A percentile compares a stretch with the other conserved stretches of the same genome.
Conservation (phyloP, 92 coral and sea anemone species). For the Epizoanthus illoricatus region DNA sequence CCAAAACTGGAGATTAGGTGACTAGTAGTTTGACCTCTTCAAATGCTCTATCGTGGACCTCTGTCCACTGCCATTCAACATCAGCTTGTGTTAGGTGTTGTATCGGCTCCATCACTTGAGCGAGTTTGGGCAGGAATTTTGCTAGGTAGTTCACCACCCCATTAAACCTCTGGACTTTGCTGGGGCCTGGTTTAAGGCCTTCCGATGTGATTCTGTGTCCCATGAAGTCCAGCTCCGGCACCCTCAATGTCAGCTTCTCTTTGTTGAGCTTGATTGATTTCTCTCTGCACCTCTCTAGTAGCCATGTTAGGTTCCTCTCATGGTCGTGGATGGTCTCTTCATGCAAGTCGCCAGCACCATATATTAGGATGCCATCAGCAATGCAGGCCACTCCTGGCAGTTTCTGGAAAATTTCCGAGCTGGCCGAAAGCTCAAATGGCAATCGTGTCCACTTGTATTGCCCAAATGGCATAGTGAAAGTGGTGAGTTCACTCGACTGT, state of each 20-base stretch:
- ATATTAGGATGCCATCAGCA: slow-evolving; percentile 19
- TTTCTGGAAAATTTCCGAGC: slow-evolving; percentile 24
- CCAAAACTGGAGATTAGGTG: slow-evolving; percentile 43
- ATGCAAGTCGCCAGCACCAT: slow-evolving; percentile 26
- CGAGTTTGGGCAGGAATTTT: background rate
- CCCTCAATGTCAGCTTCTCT: background rate
- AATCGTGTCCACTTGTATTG: slow-evolving; percentile 18
- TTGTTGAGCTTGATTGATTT: slow-evolving; percentile 6
- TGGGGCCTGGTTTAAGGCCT: slow-evolving; percentile 18
- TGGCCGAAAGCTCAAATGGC: background rate
- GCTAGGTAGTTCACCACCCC: background rate
- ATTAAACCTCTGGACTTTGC: background rate
- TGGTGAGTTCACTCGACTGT: background rate
- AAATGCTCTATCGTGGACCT: no score
- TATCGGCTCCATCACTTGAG: slow-evolving; percentile 33
- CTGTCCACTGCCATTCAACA: slow-evolving; percentile 27
- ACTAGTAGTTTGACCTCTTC: slow-evolving; percentile 40
- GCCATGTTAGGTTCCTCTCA: background rate
- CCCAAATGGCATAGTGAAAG: slow-evolving; percentile 32
- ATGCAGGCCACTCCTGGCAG: slow-evolving; percentile 26
- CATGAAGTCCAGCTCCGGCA: slow-evolving; percentile 17
- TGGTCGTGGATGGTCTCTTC: slow-evolving; percentile 15
- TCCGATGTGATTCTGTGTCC: slow-evolving; percentile 2
- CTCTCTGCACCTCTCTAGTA: slow-evolving; percentile 18
- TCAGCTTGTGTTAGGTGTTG: slow-evolving; percentile 7